A percentile compares a stretch with the other conserved stretches of the same genome.
Conservation (phyloP, 2,797 vertebrate genomes). For the Sylvilagus floridanus region DNA sequence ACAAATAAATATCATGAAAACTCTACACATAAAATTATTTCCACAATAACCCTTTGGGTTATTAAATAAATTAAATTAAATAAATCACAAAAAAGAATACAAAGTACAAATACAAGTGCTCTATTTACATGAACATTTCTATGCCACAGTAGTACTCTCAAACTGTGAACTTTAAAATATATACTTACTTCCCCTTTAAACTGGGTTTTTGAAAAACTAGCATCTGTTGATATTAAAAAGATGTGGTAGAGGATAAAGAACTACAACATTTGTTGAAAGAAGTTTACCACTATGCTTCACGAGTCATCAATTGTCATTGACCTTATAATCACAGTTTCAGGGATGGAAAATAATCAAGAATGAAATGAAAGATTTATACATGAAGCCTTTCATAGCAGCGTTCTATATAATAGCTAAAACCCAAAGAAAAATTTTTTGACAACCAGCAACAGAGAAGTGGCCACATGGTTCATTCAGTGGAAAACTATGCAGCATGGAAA, state of each 20-base stretch:
- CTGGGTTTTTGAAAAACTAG: not conserved
- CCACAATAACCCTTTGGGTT: not conserved
- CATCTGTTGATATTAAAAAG: not conserved
- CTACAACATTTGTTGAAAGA: not conserved
- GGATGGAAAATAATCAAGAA: constrained; percentile 29
- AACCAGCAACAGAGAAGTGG: not conserved
- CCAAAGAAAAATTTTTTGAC: not conserved
- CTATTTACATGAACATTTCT: not conserved
- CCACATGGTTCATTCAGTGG: not conserved
- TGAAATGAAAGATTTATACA: not conserved
- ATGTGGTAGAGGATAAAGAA: not conserved
- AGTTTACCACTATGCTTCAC: not conserved
- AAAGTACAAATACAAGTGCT: not conserved
- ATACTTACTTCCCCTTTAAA: not conserved
- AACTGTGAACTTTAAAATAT: not conserved
- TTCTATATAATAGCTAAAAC: not conserved
- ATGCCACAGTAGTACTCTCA: not conserved
- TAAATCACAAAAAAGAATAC: not conserved
- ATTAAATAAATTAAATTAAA: too few relatives aligned
- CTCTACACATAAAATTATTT: not conserved
- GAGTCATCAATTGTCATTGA: not conserved
- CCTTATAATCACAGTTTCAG: not conserved
- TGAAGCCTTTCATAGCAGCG: not conserved
- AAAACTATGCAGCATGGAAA: constrained; percentile 34
- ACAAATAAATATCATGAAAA: not conserved